Evolutionary conservation across 1,140 invertebrate genomes (phyloP), one percentile per base, ranked within the genome.

Genomic region (Drosophila grimshawi): DNA sequence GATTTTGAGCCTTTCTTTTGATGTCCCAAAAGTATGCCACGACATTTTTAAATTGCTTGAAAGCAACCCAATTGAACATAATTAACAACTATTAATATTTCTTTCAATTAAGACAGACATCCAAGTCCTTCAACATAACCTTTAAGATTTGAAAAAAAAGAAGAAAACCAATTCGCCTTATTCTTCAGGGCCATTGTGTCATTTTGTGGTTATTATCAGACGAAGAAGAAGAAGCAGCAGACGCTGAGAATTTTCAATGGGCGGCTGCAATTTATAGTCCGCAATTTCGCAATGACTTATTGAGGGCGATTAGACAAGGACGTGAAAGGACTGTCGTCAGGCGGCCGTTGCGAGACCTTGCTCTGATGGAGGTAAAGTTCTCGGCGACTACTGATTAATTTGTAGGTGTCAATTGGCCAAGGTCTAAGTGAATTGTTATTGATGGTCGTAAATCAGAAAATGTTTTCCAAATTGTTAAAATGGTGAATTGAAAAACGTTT

Each of bases 341-440:
- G 32, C 7, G 6, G 37, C 7, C 64, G 56, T 61, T 7, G 41
- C 10, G 29, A 5, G 45, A 46, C 19, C 19, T 41, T 41, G 33
- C 33, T 33, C 33, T 8, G 63, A 69, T 56, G 57, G 59, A 63
- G 71, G 71, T 57, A 48, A 29, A 29, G 33, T 46, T 3, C 19
- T 8, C 4, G 33, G 41, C 39, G 80, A 65, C 52, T 43, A 45
- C 68, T 82, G 83, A 82, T 88, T 86, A 86, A 86, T 86, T 81
- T 89, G 62, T 64, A 78, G 61, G 83, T 88, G 83, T 89, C 83
- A 83, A 83, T 80, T 67, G 65, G 65, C 32, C 52, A 39, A 29
- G 10, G 30, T 60, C 60, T 85, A 89, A 89, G 81, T 89, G 85
- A 89, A 89, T 81, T 89, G 85, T 89, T 81, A 89, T 81, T 76